Evolutionary conservation across 2,797 vertebrate genomes (phyloP).

Genomic region (Phrynocephalus vlangalii): DNA sequence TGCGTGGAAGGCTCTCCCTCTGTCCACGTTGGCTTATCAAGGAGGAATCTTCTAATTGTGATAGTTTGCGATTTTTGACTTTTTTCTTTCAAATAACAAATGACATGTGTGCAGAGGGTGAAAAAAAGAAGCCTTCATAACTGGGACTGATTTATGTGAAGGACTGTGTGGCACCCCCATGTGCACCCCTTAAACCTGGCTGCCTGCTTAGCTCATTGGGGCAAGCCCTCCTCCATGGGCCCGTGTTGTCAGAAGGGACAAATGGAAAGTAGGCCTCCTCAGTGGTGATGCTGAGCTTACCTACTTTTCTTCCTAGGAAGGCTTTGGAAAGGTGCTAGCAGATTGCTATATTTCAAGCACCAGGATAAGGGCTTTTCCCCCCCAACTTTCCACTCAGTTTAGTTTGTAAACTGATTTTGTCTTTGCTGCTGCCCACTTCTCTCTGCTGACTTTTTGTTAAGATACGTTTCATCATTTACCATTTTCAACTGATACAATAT

Average conservation of each 20-base stretch:
- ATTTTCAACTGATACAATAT: neutral
- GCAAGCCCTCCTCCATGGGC: neutral
- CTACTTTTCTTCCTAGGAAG: neutral
- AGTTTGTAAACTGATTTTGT: too few species aligned
- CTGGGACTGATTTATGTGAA: neutral
- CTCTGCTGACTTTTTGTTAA: neutral
- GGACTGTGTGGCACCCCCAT: neutral
- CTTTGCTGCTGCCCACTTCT: neutral
- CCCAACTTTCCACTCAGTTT: neutral
- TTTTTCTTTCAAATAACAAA: slow-evolving; percentile 3
- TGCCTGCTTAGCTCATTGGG: neutral
- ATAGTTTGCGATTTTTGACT: neutral
- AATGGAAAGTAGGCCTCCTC: neutral
- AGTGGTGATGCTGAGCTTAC: neutral
- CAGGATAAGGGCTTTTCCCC: neutral
- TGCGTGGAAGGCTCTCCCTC: slow-evolving; percentile 3
- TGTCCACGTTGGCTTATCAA: neutral
- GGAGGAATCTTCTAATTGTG: neutral
- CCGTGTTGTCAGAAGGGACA: neutral
- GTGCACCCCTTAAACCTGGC: neutral
- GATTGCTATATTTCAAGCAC: neutral
- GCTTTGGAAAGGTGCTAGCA: neutral
- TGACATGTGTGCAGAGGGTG: too few species aligned
- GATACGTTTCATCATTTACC: neutral
- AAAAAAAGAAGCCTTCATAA: neutral